A percentile compares a stretch with the other conserved stretches of the same genome.
Conservation (phyloP, 2,113 vertebrate species). For the Chaetops frenatus region DNA sequence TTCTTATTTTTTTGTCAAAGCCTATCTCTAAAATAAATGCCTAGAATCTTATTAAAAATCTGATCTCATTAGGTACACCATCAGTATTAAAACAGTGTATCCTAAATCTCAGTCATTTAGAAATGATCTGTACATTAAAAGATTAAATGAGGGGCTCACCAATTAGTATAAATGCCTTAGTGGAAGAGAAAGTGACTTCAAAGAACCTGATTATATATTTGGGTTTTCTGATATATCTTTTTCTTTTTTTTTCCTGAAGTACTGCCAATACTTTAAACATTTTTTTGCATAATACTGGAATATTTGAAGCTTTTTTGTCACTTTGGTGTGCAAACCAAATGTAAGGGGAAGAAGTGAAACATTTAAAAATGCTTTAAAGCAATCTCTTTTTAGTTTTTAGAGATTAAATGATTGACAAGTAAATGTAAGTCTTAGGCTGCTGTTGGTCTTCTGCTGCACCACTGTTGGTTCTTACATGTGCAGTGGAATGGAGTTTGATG, state of each 20-base stretch:
- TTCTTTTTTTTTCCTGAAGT: not conserved
- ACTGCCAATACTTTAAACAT: not conserved
- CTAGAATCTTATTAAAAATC: not conserved
- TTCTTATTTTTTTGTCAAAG: not conserved
- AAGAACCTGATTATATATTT: not conserved
- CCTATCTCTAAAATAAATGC: not conserved
- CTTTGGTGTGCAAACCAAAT: not conserved
- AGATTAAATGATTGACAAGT: not conserved
- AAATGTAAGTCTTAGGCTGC: not conserved
- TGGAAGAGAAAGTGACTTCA: conserved; percentile 26
- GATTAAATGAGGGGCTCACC: conserved; percentile 1
- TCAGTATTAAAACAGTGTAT: not conserved
- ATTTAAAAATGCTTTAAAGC: not conserved
- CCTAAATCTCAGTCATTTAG: not conserved
- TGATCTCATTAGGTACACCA: not conserved
- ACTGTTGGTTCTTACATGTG: not conserved
- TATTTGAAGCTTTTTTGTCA: not conserved
- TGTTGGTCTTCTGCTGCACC: not conserved
- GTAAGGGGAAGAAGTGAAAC: not conserved
- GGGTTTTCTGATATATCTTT: not conserved
- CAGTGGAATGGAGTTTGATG: not conserved
- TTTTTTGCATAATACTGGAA: not conserved
- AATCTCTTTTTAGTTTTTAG: not conserved
- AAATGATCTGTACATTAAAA: conserved; percentile 4
- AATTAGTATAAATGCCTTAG: conserved; percentile 13